Evolutionary conservation across 1,140 invertebrate genomes (phyloP), one percentile per base, ranked within the genome.

Genomic region (Aphaenogaster rudis): DNA sequence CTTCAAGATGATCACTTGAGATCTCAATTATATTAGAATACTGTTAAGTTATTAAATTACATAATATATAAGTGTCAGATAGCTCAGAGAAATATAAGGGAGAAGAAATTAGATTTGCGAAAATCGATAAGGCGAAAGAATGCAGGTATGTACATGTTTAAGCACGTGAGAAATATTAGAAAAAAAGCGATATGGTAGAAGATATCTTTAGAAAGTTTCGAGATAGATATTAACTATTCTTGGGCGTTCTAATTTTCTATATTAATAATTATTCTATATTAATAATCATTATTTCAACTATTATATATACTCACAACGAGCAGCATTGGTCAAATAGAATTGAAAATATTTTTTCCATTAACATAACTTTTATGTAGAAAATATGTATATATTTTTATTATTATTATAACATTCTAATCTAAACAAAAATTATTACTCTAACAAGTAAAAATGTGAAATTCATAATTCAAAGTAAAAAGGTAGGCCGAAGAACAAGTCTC

Each of bases 11-110:
- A 69, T 81, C 36, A 21, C 15, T n/a, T 15, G 15, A 33, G 13
- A 81, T 81, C 61, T 66, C 45, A n/a, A 48, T 54, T 48, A 15
- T 13, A 45, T 82, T 7, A 21, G 11, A 57, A 72, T 69, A 48
- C 36, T 17, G 8, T 72, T 4, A 33, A 72, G 28, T 36, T 8
- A 66, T 50, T 45, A 63, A 21, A 33, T 78, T 8, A 72, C 13
- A 5, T 81, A 71, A 81, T 13, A 45, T 42, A n/a, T 21, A 39
- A 45, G 6, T 42, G 21, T 17, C 11, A 33, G 4, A 36, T 21
- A 6, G 21, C 9, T n/a, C 66, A 36, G 11, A 36, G 61, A 50
- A 64, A 64, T 15, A 21, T 33, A 21, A 15, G 17, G 2, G n/a
- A 67, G 13, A 9, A 39, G 52, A 72, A 72, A 72, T 9, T 36